Percentiles rank a stretch among this genome's conserved stretches.
phyloP scores from a whole-genome alignment of 2,797 vertebrate species.

The Taeniopygia guttata region DNA sequence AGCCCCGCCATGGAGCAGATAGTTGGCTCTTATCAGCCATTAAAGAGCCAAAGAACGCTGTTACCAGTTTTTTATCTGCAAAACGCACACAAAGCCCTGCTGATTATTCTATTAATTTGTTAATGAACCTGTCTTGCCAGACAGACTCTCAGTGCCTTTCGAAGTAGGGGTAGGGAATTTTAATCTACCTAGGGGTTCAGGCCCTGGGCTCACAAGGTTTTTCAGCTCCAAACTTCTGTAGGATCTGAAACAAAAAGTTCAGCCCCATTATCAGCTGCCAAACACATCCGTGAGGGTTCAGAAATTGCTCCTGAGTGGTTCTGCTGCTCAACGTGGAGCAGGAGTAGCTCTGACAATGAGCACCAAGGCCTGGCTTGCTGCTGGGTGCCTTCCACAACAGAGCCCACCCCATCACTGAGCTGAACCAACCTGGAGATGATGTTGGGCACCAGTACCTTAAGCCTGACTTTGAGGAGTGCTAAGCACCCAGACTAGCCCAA shows the following conservation, averaged over 20 bases:
- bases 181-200: slow-evolving; percentile 43
- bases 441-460: background rate
- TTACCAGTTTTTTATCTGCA: slow-evolving; percentile 81
- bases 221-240: background rate
- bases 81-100: slow-evolving; percentile 80
- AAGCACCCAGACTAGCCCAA: background rate
- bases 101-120: slow-evolving; percentile 84
- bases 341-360: background rate
- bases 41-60: slow-evolving; percentile 80
- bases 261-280: background rate
- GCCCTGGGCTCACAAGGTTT: background rate
- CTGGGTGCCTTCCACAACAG: background rate
- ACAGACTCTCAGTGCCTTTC: slow-evolving; percentile 64
- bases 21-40: slow-evolving; percentile 76
- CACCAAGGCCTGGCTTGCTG: background rate
- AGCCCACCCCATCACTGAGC: fast-evolving
- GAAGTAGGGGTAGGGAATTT: slow-evolving; percentile 45
- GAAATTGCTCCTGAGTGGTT: fast-evolving
- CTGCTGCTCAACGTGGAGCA: background rate
- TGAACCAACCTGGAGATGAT: background rate
- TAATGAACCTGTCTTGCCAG: slow-evolving; percentile 80
- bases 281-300: background rate
- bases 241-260: background rate
- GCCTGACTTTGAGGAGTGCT: background rate
- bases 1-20: slow-evolving; percentile 73